These are phyloP conservation scores for Drosophila willistoni DNA, from an alignment of 1,140 invertebrate species.

Conservation along the genomic window DNA sequence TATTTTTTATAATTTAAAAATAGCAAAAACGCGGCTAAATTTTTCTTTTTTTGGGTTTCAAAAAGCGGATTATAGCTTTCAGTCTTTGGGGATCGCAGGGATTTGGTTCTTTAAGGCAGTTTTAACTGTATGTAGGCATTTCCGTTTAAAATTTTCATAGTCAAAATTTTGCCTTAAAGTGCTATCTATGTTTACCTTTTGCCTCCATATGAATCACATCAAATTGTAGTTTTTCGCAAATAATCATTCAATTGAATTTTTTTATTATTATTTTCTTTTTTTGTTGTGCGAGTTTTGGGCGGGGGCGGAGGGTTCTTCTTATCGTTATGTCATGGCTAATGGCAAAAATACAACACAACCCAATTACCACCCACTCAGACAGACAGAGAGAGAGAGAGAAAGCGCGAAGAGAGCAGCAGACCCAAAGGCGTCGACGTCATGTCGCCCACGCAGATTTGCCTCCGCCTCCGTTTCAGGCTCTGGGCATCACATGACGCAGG, in stretches of 20 bases:
- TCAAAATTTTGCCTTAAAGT: not conserved
- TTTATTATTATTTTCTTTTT: not conserved
- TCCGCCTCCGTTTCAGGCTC: conserved; percentile 8
- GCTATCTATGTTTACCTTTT: not conserved
- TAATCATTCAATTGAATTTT: conserved; percentile 9
- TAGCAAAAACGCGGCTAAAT: too few relatives aligned
- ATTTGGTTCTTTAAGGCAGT: not conserved
- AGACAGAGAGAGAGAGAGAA: not conserved
- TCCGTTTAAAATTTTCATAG: not conserved
- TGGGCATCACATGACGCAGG: conserved; percentile 69
- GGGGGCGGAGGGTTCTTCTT: not conserved
- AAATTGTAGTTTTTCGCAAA: not conserved
- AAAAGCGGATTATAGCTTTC: too few relatives aligned
- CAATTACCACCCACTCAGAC: conserved; percentile 9
- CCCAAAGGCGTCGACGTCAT: conserved; percentile 62
- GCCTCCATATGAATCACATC: not conserved
- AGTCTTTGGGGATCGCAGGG: too few relatives aligned
- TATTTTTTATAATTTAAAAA: too few relatives aligned
- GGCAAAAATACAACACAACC: not conserved
- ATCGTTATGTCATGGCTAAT: conserved; percentile 13
- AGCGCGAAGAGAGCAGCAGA: not conserved
- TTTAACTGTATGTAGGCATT: not conserved
- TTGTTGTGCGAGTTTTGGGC: not conserved
- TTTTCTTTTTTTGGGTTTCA: too few relatives aligned
- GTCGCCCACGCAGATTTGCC: conserved; percentile 55